Evolutionary conservation across 2,113 vertebrate genomes (phyloP).

Genomic region (Megaceryle torquata): DNA sequence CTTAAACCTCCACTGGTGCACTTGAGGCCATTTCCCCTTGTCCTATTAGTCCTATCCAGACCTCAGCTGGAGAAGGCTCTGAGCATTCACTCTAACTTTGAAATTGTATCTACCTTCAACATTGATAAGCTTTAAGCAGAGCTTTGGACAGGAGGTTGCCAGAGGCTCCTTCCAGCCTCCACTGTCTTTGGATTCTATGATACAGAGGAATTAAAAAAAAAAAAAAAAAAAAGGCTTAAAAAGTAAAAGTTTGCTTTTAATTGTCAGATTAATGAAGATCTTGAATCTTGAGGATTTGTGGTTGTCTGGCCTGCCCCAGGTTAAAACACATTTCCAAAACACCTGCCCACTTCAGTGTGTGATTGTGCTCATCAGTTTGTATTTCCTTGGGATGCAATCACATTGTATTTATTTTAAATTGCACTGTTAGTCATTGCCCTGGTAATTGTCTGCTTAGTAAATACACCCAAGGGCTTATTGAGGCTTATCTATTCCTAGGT

Average conservation of each 20-base stretch:
- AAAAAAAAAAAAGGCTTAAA: background rate
- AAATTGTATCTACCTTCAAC: background rate
- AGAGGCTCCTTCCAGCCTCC: background rate
- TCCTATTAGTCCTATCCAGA: background rate
- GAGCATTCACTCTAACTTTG: background rate
- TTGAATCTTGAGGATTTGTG: background rate
- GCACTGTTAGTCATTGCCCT: constrained; percentile 27
- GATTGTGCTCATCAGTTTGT: background rate
- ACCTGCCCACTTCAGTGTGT: background rate
- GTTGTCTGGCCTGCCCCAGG: no score
- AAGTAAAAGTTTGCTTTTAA: background rate
- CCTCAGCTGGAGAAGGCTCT: background rate
- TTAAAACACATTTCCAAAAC: background rate
- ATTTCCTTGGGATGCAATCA: constrained; percentile 1
- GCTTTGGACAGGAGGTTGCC: background rate
- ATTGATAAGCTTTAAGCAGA: background rate
- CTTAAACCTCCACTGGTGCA: background rate
- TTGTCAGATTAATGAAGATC: background rate
- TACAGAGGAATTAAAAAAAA: background rate
- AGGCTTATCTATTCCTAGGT: constrained; percentile 61
- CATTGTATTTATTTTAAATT: constrained; percentile 50
- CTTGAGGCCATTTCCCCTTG: background rate
- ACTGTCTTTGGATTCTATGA: background rate
- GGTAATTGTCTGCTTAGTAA: constrained; percentile 57
- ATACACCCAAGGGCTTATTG: constrained; percentile 48